Percentiles rank a stretch among this genome's conserved stretches.
Conservation (phyloP, 2,888 invertebrate species). For the Listrodromus nycthemerus region DNA sequence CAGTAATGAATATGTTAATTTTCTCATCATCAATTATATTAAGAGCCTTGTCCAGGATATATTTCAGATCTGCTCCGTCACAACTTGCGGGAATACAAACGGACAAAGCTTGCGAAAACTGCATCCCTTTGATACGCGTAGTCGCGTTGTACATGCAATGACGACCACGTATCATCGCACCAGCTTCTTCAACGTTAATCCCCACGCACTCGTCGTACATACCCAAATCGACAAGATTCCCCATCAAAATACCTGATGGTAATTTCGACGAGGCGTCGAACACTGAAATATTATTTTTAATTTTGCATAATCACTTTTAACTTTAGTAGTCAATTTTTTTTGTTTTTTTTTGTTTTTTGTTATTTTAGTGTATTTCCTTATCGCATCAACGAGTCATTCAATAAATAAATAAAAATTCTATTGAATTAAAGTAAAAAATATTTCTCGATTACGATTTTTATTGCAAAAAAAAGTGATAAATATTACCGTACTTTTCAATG, state of each 20-base stretch:
- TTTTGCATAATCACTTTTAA: neutral
- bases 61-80: slow-evolving; percentile 75
- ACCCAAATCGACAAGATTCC: slow-evolving; percentile 84
- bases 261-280: slow-evolving; percentile 85
- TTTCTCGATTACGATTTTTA: too few species aligned
- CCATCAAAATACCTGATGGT: slow-evolving; percentile 84
- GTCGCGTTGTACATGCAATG: slow-evolving; percentile 80
- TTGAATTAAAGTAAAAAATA: too few species aligned
- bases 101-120: slow-evolving; percentile 80
- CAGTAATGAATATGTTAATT: neutral
- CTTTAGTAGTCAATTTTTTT: neutral
- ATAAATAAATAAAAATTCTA: too few species aligned
- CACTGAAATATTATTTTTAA: slow-evolving; percentile 80
- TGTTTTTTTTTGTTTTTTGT: too few species aligned
- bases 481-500: slow-evolving; percentile 45
- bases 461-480: neutral
- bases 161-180: slow-evolving; percentile 81
- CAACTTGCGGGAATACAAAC: slow-evolving; percentile 85
- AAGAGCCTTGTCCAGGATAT: slow-evolving; percentile 52
- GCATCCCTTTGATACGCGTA: slow-evolving; percentile 71
- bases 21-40: slow-evolving; percentile 16
- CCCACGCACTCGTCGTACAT: slow-evolving; percentile 84
- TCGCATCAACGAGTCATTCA: too few species aligned
- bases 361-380: too few species aligned
- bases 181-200: slow-evolving; percentile 69